Conservation (phyloP, 2,113 vertebrate species). For the Hemibagrus wyckioides region DNA sequence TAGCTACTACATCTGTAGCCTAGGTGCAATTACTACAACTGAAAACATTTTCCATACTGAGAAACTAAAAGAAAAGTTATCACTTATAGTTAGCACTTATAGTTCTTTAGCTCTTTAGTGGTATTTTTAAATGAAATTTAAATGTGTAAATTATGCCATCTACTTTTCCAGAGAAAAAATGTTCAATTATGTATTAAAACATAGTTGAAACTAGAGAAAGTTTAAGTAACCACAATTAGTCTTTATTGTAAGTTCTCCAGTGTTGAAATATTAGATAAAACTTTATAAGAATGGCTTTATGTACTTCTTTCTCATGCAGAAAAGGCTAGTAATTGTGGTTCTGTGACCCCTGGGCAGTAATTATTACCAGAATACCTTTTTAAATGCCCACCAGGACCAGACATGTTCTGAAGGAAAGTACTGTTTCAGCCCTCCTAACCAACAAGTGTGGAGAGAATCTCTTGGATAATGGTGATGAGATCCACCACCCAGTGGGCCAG, state of each 20-base stretch:
- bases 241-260: not conserved
- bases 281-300: not conserved
- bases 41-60: not conserved
- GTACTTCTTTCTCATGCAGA: not conserved
- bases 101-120: not conserved
- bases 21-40: not conserved
- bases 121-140: not conserved
- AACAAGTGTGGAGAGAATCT: not conserved
- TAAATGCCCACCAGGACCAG: not conserved
- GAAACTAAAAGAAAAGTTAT: not conserved
- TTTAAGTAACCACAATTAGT: not conserved
- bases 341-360: not conserved
- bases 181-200: not conserved
- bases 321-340: not conserved
- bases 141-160: not conserved
- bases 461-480: not conserved
- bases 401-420: not conserved
- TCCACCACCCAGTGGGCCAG: not conserved
- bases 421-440: too few relatives aligned
- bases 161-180: not conserved
- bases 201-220: not conserved
- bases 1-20: not conserved
- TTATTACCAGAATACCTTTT: not conserved
- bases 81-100: not conserved
- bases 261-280: not conserved